Percentiles rank a stretch among this genome's conserved stretches.
Evolutionary conservation across 2,797 vertebrate species (phyloP).

Genomic region (Oceanodroma leucorhoa): DNA sequence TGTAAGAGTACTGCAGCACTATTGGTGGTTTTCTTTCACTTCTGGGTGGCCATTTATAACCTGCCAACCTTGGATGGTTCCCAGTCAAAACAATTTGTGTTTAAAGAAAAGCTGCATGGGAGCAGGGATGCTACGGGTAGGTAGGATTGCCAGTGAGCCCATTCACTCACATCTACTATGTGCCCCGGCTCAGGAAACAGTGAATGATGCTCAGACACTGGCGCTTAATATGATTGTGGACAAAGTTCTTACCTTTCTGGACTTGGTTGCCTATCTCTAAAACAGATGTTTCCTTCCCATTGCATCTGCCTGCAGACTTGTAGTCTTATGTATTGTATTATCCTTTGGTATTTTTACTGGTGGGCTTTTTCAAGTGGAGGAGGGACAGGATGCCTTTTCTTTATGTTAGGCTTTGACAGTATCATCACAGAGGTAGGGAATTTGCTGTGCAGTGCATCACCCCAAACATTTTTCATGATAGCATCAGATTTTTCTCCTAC

Average conservation of each 20-base stretch:
- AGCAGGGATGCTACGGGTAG: neutral
- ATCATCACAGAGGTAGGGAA: neutral
- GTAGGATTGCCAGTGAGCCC: neutral
- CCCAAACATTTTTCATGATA: neutral
- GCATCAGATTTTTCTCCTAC: neutral
- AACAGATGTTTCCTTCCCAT: neutral
- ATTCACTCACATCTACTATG: neutral
- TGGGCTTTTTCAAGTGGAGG: neutral
- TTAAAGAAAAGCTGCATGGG: neutral
- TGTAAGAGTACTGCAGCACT: neutral
- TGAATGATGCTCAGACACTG: neutral
- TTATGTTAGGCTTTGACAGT: neutral
- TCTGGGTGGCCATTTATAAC: neutral
- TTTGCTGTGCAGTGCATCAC: neutral
- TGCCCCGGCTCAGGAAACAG: neutral
- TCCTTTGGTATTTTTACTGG: neutral
- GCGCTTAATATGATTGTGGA: neutral
- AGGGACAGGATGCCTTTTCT: neutral
- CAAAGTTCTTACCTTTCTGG: neutral
- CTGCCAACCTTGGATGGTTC: neutral
- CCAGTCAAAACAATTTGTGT: neutral
- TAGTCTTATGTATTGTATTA: neutral
- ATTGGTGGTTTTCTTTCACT: neutral
- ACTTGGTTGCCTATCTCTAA: neutral
- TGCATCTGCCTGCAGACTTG: neutral